Conservation (phyloP, 2,888 invertebrate genomes). For the Drosophila nr. fundita region DNA sequence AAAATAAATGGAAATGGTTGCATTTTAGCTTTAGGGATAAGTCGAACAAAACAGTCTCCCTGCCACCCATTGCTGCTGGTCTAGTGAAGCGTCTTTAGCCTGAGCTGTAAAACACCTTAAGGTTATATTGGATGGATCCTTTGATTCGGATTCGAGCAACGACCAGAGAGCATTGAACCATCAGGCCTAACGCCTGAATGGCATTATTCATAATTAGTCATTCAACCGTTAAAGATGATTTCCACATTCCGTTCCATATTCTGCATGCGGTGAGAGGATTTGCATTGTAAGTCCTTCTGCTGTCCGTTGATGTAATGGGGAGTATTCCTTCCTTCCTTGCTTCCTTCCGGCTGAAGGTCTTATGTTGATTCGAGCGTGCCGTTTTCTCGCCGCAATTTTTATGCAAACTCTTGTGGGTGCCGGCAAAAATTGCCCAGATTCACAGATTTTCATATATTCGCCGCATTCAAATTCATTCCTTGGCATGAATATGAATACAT, state of each 20-base stretch:
- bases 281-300: conserved; percentile 61
- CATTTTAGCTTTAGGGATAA: conserved; percentile 8
- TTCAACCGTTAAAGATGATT: conserved; percentile 83
- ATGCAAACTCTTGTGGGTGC: conserved; percentile 49
- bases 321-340: background rate
- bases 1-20: background rate
- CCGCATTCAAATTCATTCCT: conserved; percentile 59
- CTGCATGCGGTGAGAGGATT: conserved; percentile 71
- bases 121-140: conserved; percentile 50
- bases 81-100: conserved; percentile 10
- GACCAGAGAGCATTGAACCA: conserved; percentile 32
- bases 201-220: conserved; percentile 82
- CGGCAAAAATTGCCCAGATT: background rate
- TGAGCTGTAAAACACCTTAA: conserved; percentile 69
- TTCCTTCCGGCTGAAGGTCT: conserved; percentile 59
- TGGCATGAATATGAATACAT: conserved; percentile 70
- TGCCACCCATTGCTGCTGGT: background rate
- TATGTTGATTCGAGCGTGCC: conserved; percentile 79
- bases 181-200: conserved; percentile 59
- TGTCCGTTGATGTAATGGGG: background rate
- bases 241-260: conserved; percentile 57
- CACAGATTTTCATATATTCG: conserved; percentile 1
- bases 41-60: background rate
- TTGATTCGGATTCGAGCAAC: conserved; percentile 47
- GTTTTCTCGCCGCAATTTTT: conserved; percentile 54